phyloP scores from a whole-genome alignment of 53 echinoderm and acorn worm genomes.

The Echinarachnius parma region DNA sequence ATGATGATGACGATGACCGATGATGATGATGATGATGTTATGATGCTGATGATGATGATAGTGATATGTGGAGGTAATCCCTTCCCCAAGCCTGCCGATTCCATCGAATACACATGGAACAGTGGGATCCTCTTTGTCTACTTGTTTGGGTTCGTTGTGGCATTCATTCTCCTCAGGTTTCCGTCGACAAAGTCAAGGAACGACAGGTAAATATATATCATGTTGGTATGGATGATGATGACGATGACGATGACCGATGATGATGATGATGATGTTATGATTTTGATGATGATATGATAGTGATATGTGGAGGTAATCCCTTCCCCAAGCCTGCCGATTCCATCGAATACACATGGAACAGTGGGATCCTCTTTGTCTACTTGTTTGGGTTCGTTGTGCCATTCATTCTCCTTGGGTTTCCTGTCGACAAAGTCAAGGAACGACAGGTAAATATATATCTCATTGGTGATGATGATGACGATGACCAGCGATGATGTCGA shows the following conservation, averaged over 20 bases:
- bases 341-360: constrained; percentile 18
- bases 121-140: constrained; percentile 53
- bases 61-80: no score
- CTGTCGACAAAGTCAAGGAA: constrained; percentile 59
- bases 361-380: constrained; percentile 52
- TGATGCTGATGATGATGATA: no score
- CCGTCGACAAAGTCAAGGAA: constrained; percentile 60
- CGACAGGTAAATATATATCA: constrained; percentile 67
- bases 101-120: constrained; percentile 14
- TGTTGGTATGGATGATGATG: no score
- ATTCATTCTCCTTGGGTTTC: constrained; percentile 40
- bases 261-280: no score
- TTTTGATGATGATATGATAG: no score
- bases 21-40: no score
- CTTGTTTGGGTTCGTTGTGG: constrained; percentile 54
- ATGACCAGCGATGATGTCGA: no score
- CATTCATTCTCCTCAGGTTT: constrained; percentile 37
- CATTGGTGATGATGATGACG: no score
- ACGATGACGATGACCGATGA: no score
- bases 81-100: constrained; percentile 32
- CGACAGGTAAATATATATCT: constrained; percentile 67
- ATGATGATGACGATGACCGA: no score
- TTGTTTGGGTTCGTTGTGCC: constrained; percentile 54
- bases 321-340: constrained; percentile 32
- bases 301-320: no score